These are phyloP conservation scores for Brenthis hecate DNA, from an alignment of 2,888 invertebrate species.

Conservation along the genomic window DNA sequence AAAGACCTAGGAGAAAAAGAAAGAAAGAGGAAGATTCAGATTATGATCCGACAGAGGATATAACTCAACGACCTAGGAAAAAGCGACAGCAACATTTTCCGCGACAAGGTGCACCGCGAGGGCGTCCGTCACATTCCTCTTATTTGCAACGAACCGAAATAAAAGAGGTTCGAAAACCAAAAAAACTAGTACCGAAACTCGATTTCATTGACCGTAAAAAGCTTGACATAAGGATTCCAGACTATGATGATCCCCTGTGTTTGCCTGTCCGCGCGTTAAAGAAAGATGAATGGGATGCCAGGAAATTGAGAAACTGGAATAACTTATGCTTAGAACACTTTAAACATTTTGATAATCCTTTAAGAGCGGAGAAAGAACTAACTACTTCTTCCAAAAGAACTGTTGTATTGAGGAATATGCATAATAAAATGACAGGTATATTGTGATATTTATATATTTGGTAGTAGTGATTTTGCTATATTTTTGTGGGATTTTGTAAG, in stretches of 20 bases:
- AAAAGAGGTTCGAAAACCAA: slow-evolving; percentile 25
- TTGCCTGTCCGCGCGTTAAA: slow-evolving; percentile 64
- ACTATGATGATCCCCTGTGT: slow-evolving; percentile 71
- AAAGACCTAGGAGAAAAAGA: slow-evolving; percentile 36
- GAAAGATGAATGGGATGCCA: slow-evolving; percentile 50
- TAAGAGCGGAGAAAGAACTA: slow-evolving; percentile 55
- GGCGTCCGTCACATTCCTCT: slow-evolving; percentile 10
- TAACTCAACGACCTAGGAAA: slow-evolving; percentile 42
- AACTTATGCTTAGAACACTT: slow-evolving; percentile 66
- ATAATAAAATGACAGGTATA: slow-evolving; percentile 59
- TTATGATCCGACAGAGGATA: slow-evolving; percentile 62
- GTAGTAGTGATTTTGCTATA: too few relatives aligned
- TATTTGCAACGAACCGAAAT: slow-evolving; percentile 2
- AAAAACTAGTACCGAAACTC: slow-evolving; percentile 17
- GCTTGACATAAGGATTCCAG: slow-evolving; percentile 61
- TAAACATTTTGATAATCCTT: slow-evolving; percentile 52
- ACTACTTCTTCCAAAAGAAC: slow-evolving; percentile 57
- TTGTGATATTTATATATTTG: background rate
- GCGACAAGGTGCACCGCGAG: slow-evolving; percentile 26
- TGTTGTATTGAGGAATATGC: slow-evolving; percentile 60
- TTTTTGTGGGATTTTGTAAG: too few relatives aligned
- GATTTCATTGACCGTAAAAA: slow-evolving; percentile 46
- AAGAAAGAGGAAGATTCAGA: slow-evolving; percentile 63
- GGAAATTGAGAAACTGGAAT: slow-evolving; percentile 65
- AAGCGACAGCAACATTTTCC: slow-evolving; percentile 31